These are phyloP conservation scores for Herpetotheres cachinnans DNA, from an alignment of 2,113 vertebrate species.

Conservation along the genomic window DNA sequence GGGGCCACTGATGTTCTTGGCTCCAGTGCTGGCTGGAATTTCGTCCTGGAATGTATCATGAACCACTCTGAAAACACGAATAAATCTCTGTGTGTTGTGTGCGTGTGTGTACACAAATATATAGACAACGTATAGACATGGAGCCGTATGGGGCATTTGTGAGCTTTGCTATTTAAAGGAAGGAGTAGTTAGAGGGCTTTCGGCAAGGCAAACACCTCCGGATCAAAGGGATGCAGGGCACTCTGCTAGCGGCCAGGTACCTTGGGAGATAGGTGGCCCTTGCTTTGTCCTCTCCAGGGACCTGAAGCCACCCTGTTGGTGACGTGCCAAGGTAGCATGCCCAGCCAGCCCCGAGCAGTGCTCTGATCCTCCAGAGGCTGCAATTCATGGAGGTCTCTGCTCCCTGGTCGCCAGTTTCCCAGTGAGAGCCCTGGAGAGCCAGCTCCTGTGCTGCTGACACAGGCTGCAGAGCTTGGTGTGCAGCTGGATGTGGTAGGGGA, in stretches of 20 bases:
- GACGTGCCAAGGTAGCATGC: rapidly evolving
- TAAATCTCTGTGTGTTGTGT: slow-evolving; percentile 63
- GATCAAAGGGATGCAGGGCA: slow-evolving; percentile 27
- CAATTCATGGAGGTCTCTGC: background rate
- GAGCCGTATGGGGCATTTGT: background rate
- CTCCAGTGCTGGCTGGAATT: slow-evolving; percentile 46
- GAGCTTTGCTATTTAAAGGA: slow-evolving; percentile 46
- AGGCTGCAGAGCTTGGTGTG: background rate
- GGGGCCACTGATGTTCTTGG: slow-evolving; percentile 69
- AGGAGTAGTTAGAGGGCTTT: slow-evolving; percentile 11
- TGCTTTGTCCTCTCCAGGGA: background rate
- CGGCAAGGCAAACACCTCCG: background rate
- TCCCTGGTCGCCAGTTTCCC: background rate
- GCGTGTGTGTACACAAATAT: slow-evolving; percentile 24
- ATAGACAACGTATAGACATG: slow-evolving; percentile 25
- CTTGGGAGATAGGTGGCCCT: background rate
- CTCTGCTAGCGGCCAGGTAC: background rate
- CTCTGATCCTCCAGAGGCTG: rapidly evolving
- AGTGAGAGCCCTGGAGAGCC: background rate
- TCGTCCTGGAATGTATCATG: slow-evolving; percentile 49
- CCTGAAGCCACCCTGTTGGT: background rate
- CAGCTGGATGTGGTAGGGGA: background rate
- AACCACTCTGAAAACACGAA: slow-evolving; percentile 52
- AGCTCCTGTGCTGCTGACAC: background rate
- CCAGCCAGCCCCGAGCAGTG: background rate